phyloP scores from a whole-genome alignment of 92 coral and sea anemone species.

The Siderastrea siderea region DNA sequence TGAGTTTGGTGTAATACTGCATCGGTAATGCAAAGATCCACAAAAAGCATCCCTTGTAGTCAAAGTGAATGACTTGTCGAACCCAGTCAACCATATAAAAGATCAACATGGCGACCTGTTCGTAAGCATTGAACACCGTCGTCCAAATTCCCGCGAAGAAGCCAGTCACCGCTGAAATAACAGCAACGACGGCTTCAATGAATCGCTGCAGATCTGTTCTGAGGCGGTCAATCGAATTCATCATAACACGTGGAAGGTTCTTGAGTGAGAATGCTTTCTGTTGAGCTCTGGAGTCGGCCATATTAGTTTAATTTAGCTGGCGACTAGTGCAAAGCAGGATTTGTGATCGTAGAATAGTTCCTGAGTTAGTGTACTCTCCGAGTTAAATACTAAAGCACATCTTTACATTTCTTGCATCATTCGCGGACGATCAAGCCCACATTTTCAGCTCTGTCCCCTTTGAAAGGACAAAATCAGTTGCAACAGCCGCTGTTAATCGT shows the following conservation, averaged over 20 bases:
- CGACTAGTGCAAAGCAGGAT: neutral
- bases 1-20: conserved; percentile 23
- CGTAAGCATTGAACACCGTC: conserved; percentile 1
- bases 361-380: neutral
- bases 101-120: conserved; percentile 1
- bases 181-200: neutral
- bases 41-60: conserved; percentile 48
- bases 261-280: conserved; percentile 23
- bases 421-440: neutral
- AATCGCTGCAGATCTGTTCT: neutral
- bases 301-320: neutral
- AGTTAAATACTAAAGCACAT: neutral
- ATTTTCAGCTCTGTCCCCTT: neutral
- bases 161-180: conserved; percentile 4
- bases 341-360: neutral
- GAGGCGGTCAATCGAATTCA: conserved; percentile 2
- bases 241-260: conserved; percentile 1
- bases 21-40: conserved; percentile 13
- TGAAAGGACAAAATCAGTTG: no score
- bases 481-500: neutral
- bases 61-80: conserved; percentile 44
- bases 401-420: neutral
- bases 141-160: conserved; percentile 13
- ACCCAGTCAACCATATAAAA: conserved; percentile 7
- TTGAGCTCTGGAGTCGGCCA: conserved; percentile 3